phyloP scores from a whole-genome alignment of 2,888 invertebrate genomes.

The Priocnemis perturbator region DNA sequence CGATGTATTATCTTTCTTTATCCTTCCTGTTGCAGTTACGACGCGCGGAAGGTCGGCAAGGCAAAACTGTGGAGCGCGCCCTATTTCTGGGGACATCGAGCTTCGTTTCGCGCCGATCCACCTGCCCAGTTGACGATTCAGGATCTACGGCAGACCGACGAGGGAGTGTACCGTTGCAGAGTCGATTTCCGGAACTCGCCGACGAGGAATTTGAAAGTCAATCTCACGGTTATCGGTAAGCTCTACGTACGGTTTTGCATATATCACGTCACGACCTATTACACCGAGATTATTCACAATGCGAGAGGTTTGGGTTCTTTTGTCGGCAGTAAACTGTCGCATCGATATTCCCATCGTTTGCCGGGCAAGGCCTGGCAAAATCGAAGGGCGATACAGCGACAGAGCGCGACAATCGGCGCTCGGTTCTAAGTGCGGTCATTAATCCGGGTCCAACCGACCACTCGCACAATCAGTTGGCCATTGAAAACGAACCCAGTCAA shows the following conservation, averaged over 20 bases:
- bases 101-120: constrained; percentile 78
- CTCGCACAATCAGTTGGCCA: constrained; percentile 38
- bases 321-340: too few relatives aligned
- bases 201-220: constrained; percentile 84
- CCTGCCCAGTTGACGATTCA: constrained; percentile 77
- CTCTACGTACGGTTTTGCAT: constrained; percentile 38
- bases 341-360: too few relatives aligned
- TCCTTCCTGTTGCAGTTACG: constrained; percentile 77
- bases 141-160: constrained; percentile 76
- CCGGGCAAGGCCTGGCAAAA: not conserved
- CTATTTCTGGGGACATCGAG: constrained; percentile 78
- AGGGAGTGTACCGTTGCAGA: constrained; percentile 84
- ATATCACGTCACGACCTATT: too few relatives aligned
- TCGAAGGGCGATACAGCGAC: constrained; percentile 3
- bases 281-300: too few relatives aligned
- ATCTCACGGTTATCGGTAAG: constrained; percentile 85
- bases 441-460: constrained; percentile 29
- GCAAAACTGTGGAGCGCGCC: constrained; percentile 80
- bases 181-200: constrained; percentile 86
- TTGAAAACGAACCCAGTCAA: constrained; percentile 24
- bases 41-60: constrained; percentile 78
- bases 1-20: too few relatives aligned
- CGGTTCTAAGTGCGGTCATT: constrained; percentile 36
- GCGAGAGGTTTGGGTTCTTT: too few relatives aligned
- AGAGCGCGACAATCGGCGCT: constrained; percentile 17